phyloP scores from a whole-genome alignment of 2,888 invertebrate genomes.

The Latheticus oryzae region DNA sequence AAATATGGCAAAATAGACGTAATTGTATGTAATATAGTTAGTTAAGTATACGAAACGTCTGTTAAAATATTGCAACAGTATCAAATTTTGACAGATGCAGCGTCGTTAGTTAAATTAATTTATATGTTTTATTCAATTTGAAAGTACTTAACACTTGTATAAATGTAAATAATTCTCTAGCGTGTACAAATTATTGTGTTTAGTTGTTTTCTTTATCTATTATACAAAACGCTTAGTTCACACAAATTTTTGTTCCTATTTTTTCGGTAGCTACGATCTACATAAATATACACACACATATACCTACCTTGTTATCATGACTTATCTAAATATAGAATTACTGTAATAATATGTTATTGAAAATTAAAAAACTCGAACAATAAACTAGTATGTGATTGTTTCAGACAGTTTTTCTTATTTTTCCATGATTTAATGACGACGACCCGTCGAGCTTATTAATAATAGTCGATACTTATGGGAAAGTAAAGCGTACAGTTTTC shows the following conservation, averaged over 20 bases:
- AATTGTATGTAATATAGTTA: slow-evolving; percentile 37
- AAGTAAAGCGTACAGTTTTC: slow-evolving; percentile 55
- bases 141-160: slow-evolving; percentile 33
- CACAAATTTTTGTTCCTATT: slow-evolving; percentile 50
- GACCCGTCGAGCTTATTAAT: slow-evolving; percentile 25
- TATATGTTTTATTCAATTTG: slow-evolving; percentile 30
- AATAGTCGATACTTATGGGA: slow-evolving; percentile 47
- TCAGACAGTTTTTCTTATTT: too few relatives aligned
- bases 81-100: too few relatives aligned
- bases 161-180: slow-evolving; percentile 41
- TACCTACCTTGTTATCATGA: slow-evolving; percentile 54
- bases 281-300: slow-evolving; percentile 42
- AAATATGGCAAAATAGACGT: slow-evolving; percentile 31
- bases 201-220: slow-evolving; percentile 14
- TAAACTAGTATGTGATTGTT: slow-evolving; percentile 61
- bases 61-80: too few relatives aligned
- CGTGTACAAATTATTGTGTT: slow-evolving; percentile 39
- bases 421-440: slow-evolving; percentile 1
- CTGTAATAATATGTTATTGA: slow-evolving; percentile 61
- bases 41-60: slow-evolving; percentile 11
- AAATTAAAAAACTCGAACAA: slow-evolving; percentile 54
- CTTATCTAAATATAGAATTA: slow-evolving; percentile 52
- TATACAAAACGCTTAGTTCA: slow-evolving; percentile 40
- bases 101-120: slow-evolving; percentile 27
- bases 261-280: slow-evolving; percentile 43